Base-by-base conservation (phyloP, 30 jellyfish, hydroid and myxozoan species). In the Aurelia sp. region DNA sequence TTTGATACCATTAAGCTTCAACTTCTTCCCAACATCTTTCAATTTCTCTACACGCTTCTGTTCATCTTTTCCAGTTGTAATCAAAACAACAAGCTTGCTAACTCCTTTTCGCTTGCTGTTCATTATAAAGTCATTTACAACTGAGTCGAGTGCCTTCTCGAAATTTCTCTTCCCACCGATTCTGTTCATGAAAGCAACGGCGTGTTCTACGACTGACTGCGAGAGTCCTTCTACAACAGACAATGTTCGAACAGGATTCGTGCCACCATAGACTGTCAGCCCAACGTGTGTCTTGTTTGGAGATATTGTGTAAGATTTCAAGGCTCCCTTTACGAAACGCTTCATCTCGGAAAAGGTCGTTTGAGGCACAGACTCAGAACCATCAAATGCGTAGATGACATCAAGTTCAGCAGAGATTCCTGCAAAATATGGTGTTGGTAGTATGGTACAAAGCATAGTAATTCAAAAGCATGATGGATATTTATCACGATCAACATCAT, bases 1-100 rank as follows among this genome's bases (percentile, higher is more conserved):
- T 24, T 93, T 72, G 20, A 93, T 67, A 15, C 91, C 98, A 4
- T 51, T 68, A 35, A 59, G 78, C 13, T 55, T 82, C 63, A 89
- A 41, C 57, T 62, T 71, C 33, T 53, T 51, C 8, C 82, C 94
- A 13, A 69, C 33, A 17, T 63, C 78, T 18, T 31, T 83, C 31
- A 68, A 16, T 74, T 67, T 47, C 41, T 77, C 48, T 5, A 0
- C 55, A 11, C 82, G 85, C 30, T 38, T 68, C 4, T 44, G 41
- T 3, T 38, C 78, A 4, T 44, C 55, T 44, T 44, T 44, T 44
- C 98, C 97, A 6, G 94, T 72, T 9, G 74, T 68, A 17, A 92
- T 21, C 30, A 92, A 58, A 17, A 92, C 81, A 0, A 92, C 68
- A 51, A 81, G 83, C 24, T 74, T 92, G 0, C 71, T 85, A 11